Conservation (phyloP, 2,888 invertebrate genomes). For the Tuberolachnus salignus region DNA sequence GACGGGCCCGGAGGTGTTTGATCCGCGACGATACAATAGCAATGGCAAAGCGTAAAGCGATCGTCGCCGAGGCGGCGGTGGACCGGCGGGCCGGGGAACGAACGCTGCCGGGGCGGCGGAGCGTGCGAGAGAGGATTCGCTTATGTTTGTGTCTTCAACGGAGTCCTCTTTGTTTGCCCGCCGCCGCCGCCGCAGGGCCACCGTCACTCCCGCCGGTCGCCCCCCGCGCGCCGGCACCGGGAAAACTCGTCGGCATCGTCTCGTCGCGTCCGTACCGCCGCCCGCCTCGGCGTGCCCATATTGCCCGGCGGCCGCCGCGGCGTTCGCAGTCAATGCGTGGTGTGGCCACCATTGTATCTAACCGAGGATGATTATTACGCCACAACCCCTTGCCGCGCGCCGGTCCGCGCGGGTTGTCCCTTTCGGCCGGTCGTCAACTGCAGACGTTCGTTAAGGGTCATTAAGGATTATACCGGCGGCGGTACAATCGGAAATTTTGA, state of each 20-base stretch:
- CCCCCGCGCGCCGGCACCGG: background rate
- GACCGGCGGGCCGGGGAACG: background rate
- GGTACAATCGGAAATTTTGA: constrained; percentile 45
- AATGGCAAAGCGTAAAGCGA: background rate
- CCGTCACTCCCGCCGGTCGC: no score
- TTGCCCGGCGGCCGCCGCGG: background rate
- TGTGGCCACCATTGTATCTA: constrained; percentile 36
- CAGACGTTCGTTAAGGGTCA: constrained; percentile 56
- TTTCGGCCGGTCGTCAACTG: constrained; percentile 41
- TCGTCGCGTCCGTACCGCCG: background rate
- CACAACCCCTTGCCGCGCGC: constrained; percentile 4
- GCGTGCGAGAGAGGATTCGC: background rate
- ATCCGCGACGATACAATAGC: background rate
- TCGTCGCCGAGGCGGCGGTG: background rate
- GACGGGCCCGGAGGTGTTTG: constrained; percentile 26
- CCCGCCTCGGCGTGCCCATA: background rate
- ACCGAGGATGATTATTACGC: constrained; percentile 42
- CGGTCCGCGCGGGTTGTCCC: constrained; percentile 8
- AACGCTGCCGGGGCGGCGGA: no score
- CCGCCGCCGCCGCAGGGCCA: background rate
- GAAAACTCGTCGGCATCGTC: no score
- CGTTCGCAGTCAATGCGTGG: constrained; percentile 5
- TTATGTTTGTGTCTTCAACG: constrained; percentile 41
- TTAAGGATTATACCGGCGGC: constrained; percentile 39
- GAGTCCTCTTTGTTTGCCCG: constrained; percentile 38